phyloP scores from a whole-genome alignment of 2,888 invertebrate genomes.

The Allygus modestus region DNA sequence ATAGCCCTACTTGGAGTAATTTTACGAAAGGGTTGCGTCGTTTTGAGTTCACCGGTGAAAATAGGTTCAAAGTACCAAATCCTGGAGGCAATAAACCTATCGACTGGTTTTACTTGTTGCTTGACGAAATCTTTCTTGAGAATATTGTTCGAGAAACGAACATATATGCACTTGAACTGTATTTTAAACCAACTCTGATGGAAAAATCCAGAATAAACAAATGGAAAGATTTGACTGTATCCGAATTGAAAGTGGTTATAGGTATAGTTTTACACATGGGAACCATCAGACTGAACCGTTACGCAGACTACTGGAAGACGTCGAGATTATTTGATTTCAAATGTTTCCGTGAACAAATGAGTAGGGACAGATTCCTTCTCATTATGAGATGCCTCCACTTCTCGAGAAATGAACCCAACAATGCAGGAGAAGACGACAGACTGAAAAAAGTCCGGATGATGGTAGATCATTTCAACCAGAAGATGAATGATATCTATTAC shows the following conservation, averaged over 20 bases:
- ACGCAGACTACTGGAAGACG: conserved; percentile 16
- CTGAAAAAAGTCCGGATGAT: background rate
- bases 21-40: background rate
- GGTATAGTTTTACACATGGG: background rate
- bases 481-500: conserved; percentile 17
- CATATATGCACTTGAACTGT: background rate
- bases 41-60: background rate
- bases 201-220: background rate
- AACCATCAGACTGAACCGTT: background rate
- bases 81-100: conserved; percentile 5
- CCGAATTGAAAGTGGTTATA: background rate
- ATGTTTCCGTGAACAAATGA: background rate
- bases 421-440: background rate
- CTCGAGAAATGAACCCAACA: background rate
- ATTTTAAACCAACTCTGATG: background rate
- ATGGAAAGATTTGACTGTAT: conserved; percentile 15
- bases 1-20: background rate
- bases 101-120: conserved; percentile 25
- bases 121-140: conserved; percentile 4
- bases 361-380: background rate
- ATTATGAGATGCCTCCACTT: conserved; percentile 3
- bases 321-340: background rate
- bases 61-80: conserved; percentile 21
- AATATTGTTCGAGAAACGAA: conserved; percentile 10
- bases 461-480: background rate